These are phyloP conservation scores for Notocelia uddmanniana DNA, from an alignment of 2,888 invertebrate species.

Conservation along the genomic window DNA sequence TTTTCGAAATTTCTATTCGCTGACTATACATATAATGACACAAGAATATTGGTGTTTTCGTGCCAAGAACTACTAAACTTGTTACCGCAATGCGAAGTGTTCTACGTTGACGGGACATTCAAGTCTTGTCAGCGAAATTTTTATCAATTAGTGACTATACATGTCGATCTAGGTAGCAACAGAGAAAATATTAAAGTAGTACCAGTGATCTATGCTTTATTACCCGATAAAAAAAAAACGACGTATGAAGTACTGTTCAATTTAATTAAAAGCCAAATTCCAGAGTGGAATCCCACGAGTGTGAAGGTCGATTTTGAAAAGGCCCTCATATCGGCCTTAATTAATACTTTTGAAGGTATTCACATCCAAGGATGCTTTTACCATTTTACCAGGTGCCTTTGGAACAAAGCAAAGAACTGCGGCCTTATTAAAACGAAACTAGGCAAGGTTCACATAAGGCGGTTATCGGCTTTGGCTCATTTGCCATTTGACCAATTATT, in stretches of 20 bases:
- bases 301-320: conserved; percentile 9
- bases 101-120: conserved; percentile 10
- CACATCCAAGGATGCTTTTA: conserved; percentile 17
- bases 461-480: conserved; percentile 19
- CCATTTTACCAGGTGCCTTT: conserved; percentile 2
- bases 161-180: conserved; percentile 25
- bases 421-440: conserved; percentile 8
- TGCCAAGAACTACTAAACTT: neutral
- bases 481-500: conserved; percentile 22
- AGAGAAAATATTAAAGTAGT: conserved; percentile 28
- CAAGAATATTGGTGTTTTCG: neutral
- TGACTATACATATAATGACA: conserved; percentile 4
- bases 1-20: conserved; percentile 12
- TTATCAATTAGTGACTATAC: conserved; percentile 27
- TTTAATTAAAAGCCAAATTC: neutral
- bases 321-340: neutral
- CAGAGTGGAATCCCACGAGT: conserved; percentile 1
- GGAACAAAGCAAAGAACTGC: conserved; percentile 1
- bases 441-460: conserved; percentile 14
- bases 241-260: neutral
- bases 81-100: neutral
- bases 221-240: neutral
- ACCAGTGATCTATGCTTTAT: conserved; percentile 16
- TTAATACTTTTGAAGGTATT: neutral
- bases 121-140: conserved; percentile 27